phyloP scores from a whole-genome alignment of 30 jellyfish, hydroid and myxozoan genomes.

The Rhopilema esculentum region DNA sequence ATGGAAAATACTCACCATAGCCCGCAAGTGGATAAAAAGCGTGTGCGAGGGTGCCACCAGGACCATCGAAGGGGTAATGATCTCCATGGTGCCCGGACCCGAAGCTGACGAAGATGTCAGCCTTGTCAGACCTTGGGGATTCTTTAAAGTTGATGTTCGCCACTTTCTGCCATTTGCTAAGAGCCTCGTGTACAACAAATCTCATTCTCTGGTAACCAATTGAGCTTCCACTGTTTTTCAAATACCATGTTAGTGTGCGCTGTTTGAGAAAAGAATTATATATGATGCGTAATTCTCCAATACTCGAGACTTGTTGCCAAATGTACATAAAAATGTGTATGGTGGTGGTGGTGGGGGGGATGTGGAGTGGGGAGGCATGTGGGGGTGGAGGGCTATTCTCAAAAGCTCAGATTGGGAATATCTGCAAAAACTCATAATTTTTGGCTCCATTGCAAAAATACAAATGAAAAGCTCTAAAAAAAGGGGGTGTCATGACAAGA shows the following conservation, averaged over 20 bases:
- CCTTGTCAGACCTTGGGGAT: not conserved
- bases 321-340: too few relatives aligned
- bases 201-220: constrained; percentile 41
- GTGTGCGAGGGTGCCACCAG: constrained; percentile 93
- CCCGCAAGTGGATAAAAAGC: constrained; percentile 81
- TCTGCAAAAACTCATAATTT: too few relatives aligned
- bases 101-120: constrained; percentile 74
- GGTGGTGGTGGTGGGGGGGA: too few relatives aligned
- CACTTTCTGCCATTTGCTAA: constrained; percentile 68
- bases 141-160: constrained; percentile 68
- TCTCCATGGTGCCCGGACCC: constrained; percentile 68
- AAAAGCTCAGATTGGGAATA: too few relatives aligned
- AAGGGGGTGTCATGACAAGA: too few relatives aligned
- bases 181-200: constrained; percentile 55
- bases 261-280: constrained; percentile 1
- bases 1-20: constrained; percentile 16
- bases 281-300: too few relatives aligned
- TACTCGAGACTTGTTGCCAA: too few relatives aligned
- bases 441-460: too few relatives aligned
- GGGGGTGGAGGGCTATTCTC: too few relatives aligned
- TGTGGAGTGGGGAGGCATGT: too few relatives aligned
- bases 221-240: constrained; percentile 52
- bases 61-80: constrained; percentile 87
- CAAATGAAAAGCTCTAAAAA: too few relatives aligned
- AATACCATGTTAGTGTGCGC: constrained; percentile 80